These are phyloP conservation scores for Acronicta aceris DNA, from an alignment of 2,888 invertebrate species.

Conservation along the genomic window DNA sequence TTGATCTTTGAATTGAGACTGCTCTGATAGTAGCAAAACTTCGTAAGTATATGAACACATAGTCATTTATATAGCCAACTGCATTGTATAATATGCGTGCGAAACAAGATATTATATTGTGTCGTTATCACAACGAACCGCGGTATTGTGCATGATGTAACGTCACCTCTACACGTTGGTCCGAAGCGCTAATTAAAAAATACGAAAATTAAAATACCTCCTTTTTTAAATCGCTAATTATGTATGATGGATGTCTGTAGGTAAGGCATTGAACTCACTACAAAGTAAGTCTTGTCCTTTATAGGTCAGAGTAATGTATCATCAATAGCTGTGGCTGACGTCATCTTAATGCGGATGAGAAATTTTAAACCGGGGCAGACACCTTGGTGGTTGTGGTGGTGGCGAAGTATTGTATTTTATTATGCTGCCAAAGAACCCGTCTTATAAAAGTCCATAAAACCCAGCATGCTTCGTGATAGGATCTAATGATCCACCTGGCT, in stretches of 20 bases:
- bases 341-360: too few relatives aligned
- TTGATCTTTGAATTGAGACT: conserved; percentile 20
- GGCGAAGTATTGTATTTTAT: too few relatives aligned
- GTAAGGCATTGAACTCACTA: not conserved
- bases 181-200: not conserved
- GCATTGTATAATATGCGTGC: conserved; percentile 36
- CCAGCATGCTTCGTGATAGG: not conserved
- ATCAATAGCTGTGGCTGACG: too few relatives aligned
- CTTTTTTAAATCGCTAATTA: too few relatives aligned
- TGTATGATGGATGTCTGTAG: too few relatives aligned
- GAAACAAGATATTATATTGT: conserved; percentile 37
- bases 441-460: not conserved
- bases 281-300: too few relatives aligned
- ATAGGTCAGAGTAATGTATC: too few relatives aligned
- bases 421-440: not conserved
- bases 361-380: too few relatives aligned
- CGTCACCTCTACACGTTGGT: conserved; percentile 12
- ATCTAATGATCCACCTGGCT: not conserved
- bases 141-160: conserved; percentile 11
- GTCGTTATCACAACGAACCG: conserved; percentile 26
- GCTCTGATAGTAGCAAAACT: conserved; percentile 1
- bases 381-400: too few relatives aligned
- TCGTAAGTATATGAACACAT: not conserved
- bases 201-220: conserved; percentile 13
- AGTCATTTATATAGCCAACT: conserved; percentile 32